Conservation (phyloP, 2,797 vertebrate genomes). For the Alectoris magna region DNA sequence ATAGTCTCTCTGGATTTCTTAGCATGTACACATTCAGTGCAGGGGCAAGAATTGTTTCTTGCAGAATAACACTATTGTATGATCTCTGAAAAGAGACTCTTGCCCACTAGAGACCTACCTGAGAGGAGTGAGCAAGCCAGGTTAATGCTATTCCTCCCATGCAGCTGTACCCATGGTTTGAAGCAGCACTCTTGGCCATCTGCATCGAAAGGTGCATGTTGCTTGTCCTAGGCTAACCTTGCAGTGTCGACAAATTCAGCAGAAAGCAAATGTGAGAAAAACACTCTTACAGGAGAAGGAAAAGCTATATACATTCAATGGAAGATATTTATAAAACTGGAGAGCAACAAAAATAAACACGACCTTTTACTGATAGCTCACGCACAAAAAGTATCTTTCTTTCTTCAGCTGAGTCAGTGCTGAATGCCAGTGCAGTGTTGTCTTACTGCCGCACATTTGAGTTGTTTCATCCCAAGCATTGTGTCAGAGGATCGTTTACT, state of each 20-base stretch:
- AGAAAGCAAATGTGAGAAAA: not conserved
- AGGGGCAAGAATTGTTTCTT: not conserved
- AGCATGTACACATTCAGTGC: not conserved
- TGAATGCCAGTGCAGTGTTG: not conserved
- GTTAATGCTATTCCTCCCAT: not conserved
- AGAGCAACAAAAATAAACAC: not conserved
- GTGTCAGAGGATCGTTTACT: conserved; percentile 2
- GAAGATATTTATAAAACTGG: not conserved
- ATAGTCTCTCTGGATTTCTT: not conserved
- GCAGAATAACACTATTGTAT: not conserved
- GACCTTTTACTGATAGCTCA: not conserved
- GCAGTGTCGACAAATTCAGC: not conserved
- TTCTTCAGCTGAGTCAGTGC: not conserved
- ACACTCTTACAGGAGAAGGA: not conserved
- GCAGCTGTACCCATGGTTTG: not conserved
- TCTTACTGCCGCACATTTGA: not conserved
- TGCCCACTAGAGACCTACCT: not conserved
- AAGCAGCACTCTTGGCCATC: not conserved
- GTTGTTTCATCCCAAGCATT: conserved; percentile 9
- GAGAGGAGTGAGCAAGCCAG: fast-evolving
- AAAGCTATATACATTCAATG: not conserved
- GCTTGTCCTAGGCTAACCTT: not conserved
- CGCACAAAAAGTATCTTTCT: not conserved
- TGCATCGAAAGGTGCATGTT: not conserved
- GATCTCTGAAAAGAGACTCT: not conserved